Conservation (phyloP, 2,888 invertebrate genomes). For the Metellina segmentata region DNA sequence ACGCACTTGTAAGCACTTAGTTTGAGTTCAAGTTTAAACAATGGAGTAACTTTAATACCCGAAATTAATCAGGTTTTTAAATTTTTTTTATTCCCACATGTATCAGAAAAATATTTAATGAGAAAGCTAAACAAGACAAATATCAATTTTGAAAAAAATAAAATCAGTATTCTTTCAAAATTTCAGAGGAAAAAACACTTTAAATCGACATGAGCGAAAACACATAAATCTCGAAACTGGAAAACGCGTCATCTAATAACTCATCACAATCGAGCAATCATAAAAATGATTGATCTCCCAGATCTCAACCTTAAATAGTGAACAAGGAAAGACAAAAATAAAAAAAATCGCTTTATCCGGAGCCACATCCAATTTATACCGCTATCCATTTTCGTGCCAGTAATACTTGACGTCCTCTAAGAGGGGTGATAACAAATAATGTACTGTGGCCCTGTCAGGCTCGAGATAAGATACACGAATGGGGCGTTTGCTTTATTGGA, state of each 20-base stretch:
- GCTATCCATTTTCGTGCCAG: constrained; percentile 31
- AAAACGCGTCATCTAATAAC: constrained; percentile 8
- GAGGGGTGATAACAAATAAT: constrained; percentile 49
- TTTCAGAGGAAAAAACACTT: neutral
- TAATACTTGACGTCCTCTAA: constrained; percentile 5
- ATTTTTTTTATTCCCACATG: neutral
- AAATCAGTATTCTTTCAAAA: neutral
- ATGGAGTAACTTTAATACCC: neutral
- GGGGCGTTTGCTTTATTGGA: constrained; percentile 50
- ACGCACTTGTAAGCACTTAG: no score
- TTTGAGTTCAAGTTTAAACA: no score
- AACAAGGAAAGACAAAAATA: neutral
- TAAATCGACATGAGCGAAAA: neutral
- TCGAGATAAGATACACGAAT: constrained; percentile 35
- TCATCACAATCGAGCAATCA: constrained; percentile 14
- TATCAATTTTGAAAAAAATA: neutral
- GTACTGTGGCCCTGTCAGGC: constrained; percentile 32
- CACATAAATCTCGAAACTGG: neutral
- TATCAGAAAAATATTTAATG: no score
- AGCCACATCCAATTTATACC: constrained; percentile 48
- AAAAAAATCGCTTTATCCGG: constrained; percentile 22
- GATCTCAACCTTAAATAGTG: constrained; percentile 23
- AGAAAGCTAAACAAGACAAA: neutral
- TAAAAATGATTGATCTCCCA: constrained; percentile 24
- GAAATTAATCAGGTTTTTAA: neutral